Conservation (phyloP, 2,113 vertebrate genomes). For the Phoxinus phoxinus region DNA sequence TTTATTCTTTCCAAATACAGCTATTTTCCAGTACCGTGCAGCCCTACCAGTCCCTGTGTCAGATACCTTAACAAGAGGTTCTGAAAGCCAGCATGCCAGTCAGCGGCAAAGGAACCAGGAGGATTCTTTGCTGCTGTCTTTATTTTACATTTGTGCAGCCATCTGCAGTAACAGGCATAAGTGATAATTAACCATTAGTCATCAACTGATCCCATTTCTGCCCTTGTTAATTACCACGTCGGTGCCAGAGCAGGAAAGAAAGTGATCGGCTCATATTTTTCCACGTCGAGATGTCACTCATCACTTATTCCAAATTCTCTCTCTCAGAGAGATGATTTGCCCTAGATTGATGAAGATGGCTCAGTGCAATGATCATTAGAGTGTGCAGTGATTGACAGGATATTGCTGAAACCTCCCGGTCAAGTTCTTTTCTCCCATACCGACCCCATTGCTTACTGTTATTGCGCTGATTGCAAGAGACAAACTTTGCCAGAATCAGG, state of each 20-base stretch:
- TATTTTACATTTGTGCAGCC: conserved; percentile 48
- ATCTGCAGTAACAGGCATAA: conserved; percentile 53
- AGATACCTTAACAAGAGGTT: conserved; percentile 24
- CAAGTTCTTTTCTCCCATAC: conserved; percentile 30
- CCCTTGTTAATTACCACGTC: conserved; percentile 53
- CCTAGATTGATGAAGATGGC: conserved; percentile 53
- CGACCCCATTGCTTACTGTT: conserved; percentile 49
- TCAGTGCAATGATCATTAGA: conserved; percentile 46
- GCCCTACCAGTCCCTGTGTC: neutral
- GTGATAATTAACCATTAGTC: conserved; percentile 59
- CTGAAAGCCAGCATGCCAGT: neutral
- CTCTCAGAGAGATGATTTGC: conserved; percentile 44
- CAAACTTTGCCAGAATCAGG: conserved; percentile 19
- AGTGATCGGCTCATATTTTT: conserved; percentile 50
- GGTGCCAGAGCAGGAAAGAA: conserved; percentile 36
- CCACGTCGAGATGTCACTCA: conserved; percentile 22
- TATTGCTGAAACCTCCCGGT: conserved; percentile 37
- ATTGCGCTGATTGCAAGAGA: conserved; percentile 52
- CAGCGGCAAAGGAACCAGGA: conserved; percentile 6
- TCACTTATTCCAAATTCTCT: conserved; percentile 14
- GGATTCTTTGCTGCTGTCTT: conserved; percentile 20
- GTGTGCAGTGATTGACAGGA: conserved; percentile 36
- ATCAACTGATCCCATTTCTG: conserved; percentile 47
- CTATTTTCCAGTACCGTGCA: too few relatives aligned
- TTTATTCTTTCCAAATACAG: too few relatives aligned